Percentiles rank a stretch among this genome's conserved stretches.
phyloP scores from a whole-genome alignment of 2,113 vertebrate genomes.

The Hylia prasina region DNA sequence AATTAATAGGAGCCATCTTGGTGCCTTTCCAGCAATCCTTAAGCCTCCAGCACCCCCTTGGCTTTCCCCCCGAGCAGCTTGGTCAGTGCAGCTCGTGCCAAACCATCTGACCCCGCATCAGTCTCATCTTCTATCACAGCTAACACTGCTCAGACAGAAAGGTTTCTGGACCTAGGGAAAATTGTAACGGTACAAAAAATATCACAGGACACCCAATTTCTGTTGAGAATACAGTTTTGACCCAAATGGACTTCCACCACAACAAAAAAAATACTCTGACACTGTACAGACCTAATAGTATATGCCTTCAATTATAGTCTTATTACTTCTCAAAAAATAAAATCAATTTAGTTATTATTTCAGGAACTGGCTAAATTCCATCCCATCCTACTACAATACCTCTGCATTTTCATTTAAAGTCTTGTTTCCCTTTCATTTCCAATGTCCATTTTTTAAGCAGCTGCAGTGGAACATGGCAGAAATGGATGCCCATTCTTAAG shows the following conservation, averaged over 20 bases:
- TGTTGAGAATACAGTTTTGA: not conserved
- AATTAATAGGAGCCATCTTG: not conserved
- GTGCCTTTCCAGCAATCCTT: not conserved
- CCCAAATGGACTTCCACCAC: not conserved
- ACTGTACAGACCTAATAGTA: not conserved
- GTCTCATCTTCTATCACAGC: not conserved
- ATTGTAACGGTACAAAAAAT: not conserved
- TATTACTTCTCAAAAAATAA: not conserved
- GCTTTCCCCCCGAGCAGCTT: not conserved
- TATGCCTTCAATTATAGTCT: not conserved
- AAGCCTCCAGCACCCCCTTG: not conserved
- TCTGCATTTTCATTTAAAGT: not conserved
- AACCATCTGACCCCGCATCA: not conserved
- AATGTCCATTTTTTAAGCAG: not conserved
- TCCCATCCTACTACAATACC: not conserved
- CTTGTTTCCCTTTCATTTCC: not conserved
- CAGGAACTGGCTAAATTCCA: not conserved
- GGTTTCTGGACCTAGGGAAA: not conserved
- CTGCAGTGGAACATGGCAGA: not conserved
- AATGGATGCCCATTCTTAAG: not conserved
- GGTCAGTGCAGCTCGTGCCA: fast-evolving
- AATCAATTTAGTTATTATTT: not conserved
- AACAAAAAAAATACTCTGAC: not conserved
- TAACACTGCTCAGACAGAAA: not conserved
- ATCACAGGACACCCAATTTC: not conserved